phyloP scores from a whole-genome alignment of 1,140 invertebrate species.

The Aporrectodea caliginosa region DNA sequence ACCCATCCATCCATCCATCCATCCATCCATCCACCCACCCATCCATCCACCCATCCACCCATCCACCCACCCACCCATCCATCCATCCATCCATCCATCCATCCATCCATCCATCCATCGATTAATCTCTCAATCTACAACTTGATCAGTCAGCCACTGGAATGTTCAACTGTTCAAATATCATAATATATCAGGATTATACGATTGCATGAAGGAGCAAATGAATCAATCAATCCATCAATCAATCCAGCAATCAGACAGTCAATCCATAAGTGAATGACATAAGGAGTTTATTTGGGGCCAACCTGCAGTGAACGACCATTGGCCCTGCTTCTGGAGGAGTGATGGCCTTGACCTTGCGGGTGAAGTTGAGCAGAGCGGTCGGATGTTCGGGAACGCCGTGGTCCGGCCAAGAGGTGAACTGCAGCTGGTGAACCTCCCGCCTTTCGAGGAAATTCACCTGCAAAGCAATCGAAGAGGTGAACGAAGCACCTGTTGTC shows the following conservation, averaged over 20 bases:
- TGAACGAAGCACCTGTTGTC: too few species aligned
- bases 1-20: too few species aligned
- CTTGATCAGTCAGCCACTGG: not conserved
- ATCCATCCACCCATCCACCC: too few species aligned
- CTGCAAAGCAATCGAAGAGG: not conserved
- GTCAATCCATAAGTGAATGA: too few species aligned
- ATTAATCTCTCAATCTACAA: too few species aligned
- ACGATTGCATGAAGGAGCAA: not conserved
- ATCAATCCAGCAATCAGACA: too few species aligned
- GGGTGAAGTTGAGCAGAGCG: slow-evolving; percentile 85
- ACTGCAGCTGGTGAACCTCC: slow-evolving; percentile 77
- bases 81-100: not conserved
- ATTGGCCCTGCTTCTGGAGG: slow-evolving; percentile 68
- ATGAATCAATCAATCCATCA: too few species aligned
- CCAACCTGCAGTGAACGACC: slow-evolving; percentile 83
- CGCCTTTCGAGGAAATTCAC: slow-evolving; percentile 40
- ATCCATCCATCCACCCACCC: too few species aligned
- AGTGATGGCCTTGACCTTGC: slow-evolving; percentile 64
- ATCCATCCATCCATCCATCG: not conserved
- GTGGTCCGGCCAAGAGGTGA: slow-evolving; percentile 97
- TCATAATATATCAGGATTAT: not conserved
- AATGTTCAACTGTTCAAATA: not conserved
- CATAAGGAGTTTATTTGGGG: too few species aligned
- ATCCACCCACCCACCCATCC: too few species aligned
- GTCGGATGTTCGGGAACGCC: slow-evolving; percentile 87